Evolutionary conservation across 2,888 invertebrate genomes (phyloP).

Genomic region (Rhagium mordax): DNA sequence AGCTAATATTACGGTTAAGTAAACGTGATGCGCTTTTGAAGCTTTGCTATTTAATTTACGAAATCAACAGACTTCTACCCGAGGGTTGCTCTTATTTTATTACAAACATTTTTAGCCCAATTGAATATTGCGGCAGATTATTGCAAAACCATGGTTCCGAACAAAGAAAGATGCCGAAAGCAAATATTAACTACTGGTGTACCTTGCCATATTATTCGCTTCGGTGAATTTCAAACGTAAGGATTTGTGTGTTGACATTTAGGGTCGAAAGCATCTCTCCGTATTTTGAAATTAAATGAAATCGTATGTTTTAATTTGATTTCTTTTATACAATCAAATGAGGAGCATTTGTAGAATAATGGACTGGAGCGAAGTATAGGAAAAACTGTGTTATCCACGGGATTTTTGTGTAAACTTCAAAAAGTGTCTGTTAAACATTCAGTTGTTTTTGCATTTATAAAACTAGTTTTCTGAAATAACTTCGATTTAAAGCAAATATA

Average conservation of each 20-base stretch:
- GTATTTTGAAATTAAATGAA: constrained; percentile 10
- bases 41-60: constrained; percentile 7
- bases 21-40: constrained; percentile 2
- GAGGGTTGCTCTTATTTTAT: constrained; percentile 7
- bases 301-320: constrained; percentile 26
- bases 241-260: constrained; percentile 21
- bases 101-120: constrained; percentile 7
- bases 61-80: not conserved
- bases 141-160: constrained; percentile 2
- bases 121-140: not conserved
- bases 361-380: not conserved
- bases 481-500: too few species aligned
- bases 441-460: too few species aligned
- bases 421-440: too few species aligned
- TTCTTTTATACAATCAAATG: constrained; percentile 3
- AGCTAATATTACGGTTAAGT: not conserved
- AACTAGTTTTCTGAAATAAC: too few species aligned
- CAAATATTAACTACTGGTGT: constrained; percentile 30
- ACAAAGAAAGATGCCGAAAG: constrained; percentile 18
- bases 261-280: not conserved
- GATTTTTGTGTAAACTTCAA: too few species aligned
- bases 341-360: not conserved
- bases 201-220: constrained; percentile 22
- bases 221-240: constrained; percentile 18
- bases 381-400: not conserved